Evolutionary conservation across 2,888 invertebrate genomes (phyloP).

Genomic region (Lysandra bellargus): DNA sequence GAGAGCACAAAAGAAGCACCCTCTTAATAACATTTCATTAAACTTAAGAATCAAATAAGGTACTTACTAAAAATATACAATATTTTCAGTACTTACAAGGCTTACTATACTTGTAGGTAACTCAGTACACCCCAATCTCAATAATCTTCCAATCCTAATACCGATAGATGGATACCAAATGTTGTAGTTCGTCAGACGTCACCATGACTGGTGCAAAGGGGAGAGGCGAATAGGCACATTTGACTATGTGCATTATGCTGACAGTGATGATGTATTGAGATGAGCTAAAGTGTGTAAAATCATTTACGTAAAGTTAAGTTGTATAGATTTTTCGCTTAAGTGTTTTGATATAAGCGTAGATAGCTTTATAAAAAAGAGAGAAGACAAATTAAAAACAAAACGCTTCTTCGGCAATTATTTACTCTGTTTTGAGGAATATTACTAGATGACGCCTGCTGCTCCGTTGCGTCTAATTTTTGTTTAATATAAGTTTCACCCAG

Average conservation of each 20-base stretch:
- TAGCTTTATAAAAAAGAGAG: not conserved
- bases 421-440: no score
- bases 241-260: slow-evolving; percentile 13
- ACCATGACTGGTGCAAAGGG: slow-evolving; percentile 54
- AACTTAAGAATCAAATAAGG: no score
- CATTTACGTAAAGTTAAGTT: not conserved
- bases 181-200: slow-evolving; percentile 55
- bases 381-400: not conserved
- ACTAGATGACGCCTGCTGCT: no score
- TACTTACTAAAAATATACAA: no score
- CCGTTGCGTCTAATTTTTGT: no score
- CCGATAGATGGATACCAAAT: slow-evolving; percentile 73
- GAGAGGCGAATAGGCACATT: slow-evolving; percentile 32
- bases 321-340: not conserved
- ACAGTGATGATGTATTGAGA: not conserved
- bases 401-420: no score
- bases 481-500: no score
- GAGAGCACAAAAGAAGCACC: no score
- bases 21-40: no score
- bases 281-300: not conserved
- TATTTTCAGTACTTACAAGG: no score
- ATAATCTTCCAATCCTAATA: slow-evolving; percentile 56
- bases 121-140: slow-evolving; percentile 44
- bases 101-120: not conserved
- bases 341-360: not conserved